These are phyloP conservation scores for Sebastes minor DNA, from an alignment of 2,797 vertebrate species.

Conservation along the genomic window DNA sequence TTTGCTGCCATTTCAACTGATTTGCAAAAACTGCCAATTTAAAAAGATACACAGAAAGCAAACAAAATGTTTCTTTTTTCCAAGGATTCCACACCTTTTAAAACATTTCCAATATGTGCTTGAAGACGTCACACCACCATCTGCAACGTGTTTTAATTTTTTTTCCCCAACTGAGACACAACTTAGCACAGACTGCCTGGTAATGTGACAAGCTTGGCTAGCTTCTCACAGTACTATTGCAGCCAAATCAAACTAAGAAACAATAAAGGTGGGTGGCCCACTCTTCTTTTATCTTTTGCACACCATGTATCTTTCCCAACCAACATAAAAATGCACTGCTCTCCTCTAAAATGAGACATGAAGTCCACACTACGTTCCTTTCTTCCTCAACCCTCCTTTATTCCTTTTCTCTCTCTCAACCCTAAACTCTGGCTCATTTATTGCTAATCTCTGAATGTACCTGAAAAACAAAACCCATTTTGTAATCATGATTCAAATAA, in stretches of 20 bases:
- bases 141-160: constrained; percentile 35
- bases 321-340: constrained; percentile 16
- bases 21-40: background rate
- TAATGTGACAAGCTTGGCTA: constrained; percentile 43
- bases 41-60: background rate
- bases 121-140: constrained; percentile 46
- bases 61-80: background rate
- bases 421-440: background rate
- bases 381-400: background rate
- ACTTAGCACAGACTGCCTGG: constrained; percentile 27
- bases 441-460: background rate
- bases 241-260: constrained; percentile 59
- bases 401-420: background rate
- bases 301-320: constrained; percentile 12
- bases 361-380: background rate
- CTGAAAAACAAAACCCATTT: background rate
- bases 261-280: constrained; percentile 59
- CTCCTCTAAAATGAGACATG: background rate
- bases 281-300: constrained; percentile 39
- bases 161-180: constrained; percentile 40
- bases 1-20: background rate
- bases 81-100: constrained; percentile 24
- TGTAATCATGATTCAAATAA: background rate
- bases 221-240: constrained; percentile 25
- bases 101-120: constrained; percentile 26